Evolutionary conservation across 1,140 invertebrate genomes (phyloP).

Genomic region (Lucilia cuprina): DNA sequence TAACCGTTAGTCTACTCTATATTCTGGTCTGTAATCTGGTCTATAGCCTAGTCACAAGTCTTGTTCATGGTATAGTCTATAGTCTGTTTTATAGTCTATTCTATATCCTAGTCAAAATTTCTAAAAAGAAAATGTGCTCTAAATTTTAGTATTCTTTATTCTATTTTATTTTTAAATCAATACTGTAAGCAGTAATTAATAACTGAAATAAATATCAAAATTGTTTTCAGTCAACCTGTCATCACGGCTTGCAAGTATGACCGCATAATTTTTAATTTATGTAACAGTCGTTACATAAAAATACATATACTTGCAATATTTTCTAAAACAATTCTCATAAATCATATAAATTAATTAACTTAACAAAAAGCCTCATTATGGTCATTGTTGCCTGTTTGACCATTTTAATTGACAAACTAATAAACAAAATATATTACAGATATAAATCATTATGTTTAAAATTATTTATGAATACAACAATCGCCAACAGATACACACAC

Average conservation of each 20-base stretch:
- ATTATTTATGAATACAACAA: constrained; percentile 7
- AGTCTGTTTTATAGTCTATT: no score
- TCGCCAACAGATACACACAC: not conserved
- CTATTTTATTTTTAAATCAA: no score
- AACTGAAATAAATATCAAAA: not conserved
- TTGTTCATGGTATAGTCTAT: no score
- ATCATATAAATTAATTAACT: constrained; percentile 39
- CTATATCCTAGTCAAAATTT: no score
- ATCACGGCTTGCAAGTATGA: not conserved
- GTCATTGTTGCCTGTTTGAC: constrained; percentile 21
- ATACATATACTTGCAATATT: not conserved
- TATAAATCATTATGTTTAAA: constrained; percentile 31
- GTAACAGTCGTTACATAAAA: not conserved
- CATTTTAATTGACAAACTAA: constrained; percentile 40
- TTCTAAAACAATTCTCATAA: constrained; percentile 19
- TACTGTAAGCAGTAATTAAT: not conserved
- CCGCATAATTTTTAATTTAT: constrained; percentile 16
- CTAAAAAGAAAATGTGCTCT: no score
- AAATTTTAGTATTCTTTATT: no score
- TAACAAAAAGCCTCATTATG: constrained; percentile 33
- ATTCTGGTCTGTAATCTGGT: no score
- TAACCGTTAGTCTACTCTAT: no score
- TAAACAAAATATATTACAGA: constrained; percentile 31
- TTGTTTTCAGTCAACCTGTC: not conserved
- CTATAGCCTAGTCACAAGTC: no score